phyloP scores from a whole-genome alignment of 64 coral and sea anemone genomes.

The Dendrophyllia cribrosa region DNA sequence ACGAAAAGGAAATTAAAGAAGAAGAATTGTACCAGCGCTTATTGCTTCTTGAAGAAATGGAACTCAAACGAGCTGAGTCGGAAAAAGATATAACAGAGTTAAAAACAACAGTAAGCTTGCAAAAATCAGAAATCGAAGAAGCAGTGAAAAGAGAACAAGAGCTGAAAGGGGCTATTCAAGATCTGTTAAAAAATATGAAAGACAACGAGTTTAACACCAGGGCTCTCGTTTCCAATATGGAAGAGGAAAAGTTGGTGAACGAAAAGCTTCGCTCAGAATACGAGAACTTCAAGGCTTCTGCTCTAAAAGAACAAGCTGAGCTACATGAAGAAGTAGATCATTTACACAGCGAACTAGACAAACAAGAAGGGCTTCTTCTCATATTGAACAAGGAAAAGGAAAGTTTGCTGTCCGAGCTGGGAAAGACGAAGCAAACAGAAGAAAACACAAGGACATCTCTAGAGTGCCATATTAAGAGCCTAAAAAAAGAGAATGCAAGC shows the following conservation, averaged over 20 bases:
- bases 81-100: slow-evolving; percentile 4
- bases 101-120: background rate
- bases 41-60: slow-evolving; percentile 6
- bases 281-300: slow-evolving; percentile 29
- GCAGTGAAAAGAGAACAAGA: slow-evolving; percentile 4
- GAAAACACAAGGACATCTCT: slow-evolving; percentile 10
- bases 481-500: slow-evolving; percentile 23
- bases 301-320: slow-evolving; percentile 5
- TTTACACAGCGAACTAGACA: slow-evolving; percentile 18
- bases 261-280: slow-evolving; percentile 2
- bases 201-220: background rate
- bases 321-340: slow-evolving; percentile 30
- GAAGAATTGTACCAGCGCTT: background rate
- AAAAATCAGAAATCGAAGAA: slow-evolving; percentile 25
- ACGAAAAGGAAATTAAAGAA: background rate
- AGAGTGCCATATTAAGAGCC: slow-evolving; percentile 8
- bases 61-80: background rate
- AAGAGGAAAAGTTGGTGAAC: slow-evolving; percentile 4
- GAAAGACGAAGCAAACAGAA: slow-evolving; percentile 23
- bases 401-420: slow-evolving; percentile 40
- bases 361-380: slow-evolving; percentile 8
- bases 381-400: slow-evolving; percentile 41
- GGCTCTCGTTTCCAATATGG: slow-evolving; percentile 7
- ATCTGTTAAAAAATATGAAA: slow-evolving; percentile 9
- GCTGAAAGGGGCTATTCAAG: slow-evolving; percentile 19